Conservation (phyloP, 2,888 invertebrate species). For the Eucera pruinosa region DNA sequence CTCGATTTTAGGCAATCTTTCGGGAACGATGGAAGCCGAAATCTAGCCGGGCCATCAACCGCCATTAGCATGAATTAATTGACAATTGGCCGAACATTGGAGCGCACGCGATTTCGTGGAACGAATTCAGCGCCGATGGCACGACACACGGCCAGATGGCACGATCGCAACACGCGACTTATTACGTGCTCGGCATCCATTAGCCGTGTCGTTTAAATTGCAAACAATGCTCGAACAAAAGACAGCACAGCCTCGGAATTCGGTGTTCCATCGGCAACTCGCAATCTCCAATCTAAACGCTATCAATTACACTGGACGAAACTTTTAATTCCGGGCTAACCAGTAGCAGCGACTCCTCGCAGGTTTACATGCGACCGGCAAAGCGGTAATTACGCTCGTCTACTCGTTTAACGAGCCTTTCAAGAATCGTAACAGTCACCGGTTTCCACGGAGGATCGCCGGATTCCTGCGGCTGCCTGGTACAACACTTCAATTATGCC, state of each 20-base stretch:
- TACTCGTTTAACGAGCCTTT: constrained; percentile 43
- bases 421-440: constrained; percentile 39
- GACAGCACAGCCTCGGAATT: constrained; percentile 50
- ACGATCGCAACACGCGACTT: constrained; percentile 48
- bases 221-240: constrained; percentile 50
- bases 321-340: constrained; percentile 57
- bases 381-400: constrained; percentile 55
- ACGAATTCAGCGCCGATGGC: constrained; percentile 8
- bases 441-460: constrained; percentile 3
- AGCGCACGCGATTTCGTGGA: constrained; percentile 37
- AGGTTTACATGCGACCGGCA: constrained; percentile 44
- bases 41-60: not conserved
- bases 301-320: constrained; percentile 69
- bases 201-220: constrained; percentile 63
- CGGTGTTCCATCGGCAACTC: constrained; percentile 58
- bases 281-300: constrained; percentile 70
- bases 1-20: not conserved
- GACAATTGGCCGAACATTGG: constrained; percentile 27
- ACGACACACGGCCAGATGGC: constrained; percentile 35
- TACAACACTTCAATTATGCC: not conserved
- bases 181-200: constrained; percentile 57
- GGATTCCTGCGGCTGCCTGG: not conserved
- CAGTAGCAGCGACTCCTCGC: constrained; percentile 18
- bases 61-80: constrained; percentile 24
- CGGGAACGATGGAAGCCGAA: not conserved